Conservation (phyloP, 1,140 invertebrate species). For the Paraescarpia echinospica region DNA sequence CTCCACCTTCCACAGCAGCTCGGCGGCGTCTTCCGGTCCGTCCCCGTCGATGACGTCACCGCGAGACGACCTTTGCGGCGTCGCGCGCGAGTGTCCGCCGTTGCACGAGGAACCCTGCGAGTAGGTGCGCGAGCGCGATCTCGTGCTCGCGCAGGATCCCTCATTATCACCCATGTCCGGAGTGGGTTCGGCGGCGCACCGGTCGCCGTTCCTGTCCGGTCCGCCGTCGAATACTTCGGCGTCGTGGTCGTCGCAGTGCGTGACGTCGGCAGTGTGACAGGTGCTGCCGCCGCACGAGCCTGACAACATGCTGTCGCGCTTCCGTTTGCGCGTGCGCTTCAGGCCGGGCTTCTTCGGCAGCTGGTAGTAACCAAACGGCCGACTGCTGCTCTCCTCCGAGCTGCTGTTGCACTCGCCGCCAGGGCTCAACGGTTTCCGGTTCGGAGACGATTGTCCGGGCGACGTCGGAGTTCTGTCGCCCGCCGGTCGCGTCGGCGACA, state of each 20-base stretch:
- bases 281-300: too few relatives aligned
- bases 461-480: neutral
- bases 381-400: neutral
- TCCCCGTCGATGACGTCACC: neutral
- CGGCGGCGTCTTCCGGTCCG: neutral
- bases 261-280: neutral
- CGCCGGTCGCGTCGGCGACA: neutral
- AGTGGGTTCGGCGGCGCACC: neutral
- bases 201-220: neutral
- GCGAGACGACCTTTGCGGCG: neutral
- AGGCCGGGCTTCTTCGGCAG: neutral
- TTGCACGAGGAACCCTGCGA: neutral
- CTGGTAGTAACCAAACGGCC: neutral
- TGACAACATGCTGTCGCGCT: neutral
- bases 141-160: neutral
- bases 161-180: neutral
- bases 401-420: neutral
- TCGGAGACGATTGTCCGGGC: neutral
- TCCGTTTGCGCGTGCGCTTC: neutral
- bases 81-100: neutral
- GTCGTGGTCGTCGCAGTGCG: neutral
- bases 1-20: conserved; percentile 13
- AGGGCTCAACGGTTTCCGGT: neutral
- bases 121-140: neutral
- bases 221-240: neutral